Evolutionary conservation across 2,113 vertebrate species (phyloP).

Genomic region (Tor tambroides): DNA sequence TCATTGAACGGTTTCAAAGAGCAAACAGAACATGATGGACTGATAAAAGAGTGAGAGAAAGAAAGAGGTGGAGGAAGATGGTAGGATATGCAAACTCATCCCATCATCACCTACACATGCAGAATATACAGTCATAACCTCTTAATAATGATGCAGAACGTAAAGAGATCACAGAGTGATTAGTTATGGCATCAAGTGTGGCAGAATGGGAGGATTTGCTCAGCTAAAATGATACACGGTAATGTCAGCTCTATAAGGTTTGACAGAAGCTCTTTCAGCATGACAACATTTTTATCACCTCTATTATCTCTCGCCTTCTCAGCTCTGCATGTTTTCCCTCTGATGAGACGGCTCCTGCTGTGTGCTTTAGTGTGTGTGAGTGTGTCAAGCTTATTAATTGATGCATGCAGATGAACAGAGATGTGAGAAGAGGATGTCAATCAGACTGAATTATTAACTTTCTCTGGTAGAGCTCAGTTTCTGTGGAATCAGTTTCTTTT

Average conservation of each 20-base stretch:
- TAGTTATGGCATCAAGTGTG: background rate
- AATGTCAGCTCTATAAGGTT: background rate
- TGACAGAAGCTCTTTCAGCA: constrained; percentile 3
- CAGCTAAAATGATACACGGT: background rate
- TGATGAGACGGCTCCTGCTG: constrained; percentile 26
- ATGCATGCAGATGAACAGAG: constrained; percentile 50
- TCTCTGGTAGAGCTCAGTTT: constrained; percentile 14
- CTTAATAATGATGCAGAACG: background rate
- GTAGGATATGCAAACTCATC: constrained; percentile 12
- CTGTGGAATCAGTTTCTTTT: constrained; percentile 20
- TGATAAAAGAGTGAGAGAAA: background rate
- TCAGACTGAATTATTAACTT: constrained; percentile 50
- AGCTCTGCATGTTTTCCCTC: constrained; percentile 18
- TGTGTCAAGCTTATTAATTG: constrained; percentile 50
- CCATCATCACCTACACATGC: background rate
- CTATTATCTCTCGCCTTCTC: constrained; percentile 17
- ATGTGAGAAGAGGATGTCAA: constrained; percentile 47
- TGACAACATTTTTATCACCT: constrained; percentile 31
- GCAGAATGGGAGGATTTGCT: constrained; percentile 8
- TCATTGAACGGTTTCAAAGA: background rate
- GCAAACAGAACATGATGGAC: background rate
- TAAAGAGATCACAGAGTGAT: background rate
- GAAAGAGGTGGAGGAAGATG: background rate
- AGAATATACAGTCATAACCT: background rate
- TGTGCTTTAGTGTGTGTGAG: background rate